Conservation (phyloP, 1,140 invertebrate genomes). For the Papilio aristodemus region DNA sequence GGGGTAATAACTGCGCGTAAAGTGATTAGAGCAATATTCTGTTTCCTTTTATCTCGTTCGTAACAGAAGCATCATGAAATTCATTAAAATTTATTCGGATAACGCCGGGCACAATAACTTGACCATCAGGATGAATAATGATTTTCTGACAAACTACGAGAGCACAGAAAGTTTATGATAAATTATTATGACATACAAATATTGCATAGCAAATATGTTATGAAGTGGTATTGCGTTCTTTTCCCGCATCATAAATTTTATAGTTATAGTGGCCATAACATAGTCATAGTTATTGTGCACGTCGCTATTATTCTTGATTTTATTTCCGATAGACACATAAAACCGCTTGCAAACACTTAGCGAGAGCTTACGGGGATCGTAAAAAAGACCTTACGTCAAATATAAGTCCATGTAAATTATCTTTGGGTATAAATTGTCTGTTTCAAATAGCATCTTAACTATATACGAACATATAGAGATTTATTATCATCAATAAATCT, state of each 20-base stretch:
- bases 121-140: too few species aligned
- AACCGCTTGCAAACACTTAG: conserved; percentile 19
- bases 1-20: background rate
- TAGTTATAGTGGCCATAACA: conserved; percentile 15
- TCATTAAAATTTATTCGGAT: too few species aligned
- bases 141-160: too few species aligned
- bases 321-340: conserved; percentile 12
- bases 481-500: background rate
- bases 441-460: background rate
- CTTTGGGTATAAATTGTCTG: background rate
- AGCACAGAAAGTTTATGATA: background rate
- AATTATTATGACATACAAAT: background rate
- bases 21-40: background rate
- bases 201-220: conserved; percentile 15
- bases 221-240: background rate
- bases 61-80: too few species aligned
- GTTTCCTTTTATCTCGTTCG: background rate
- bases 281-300: conserved; percentile 16
- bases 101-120: too few species aligned
- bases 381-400: background rate
- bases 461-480: background rate
- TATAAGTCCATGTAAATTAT: conserved; percentile 17
- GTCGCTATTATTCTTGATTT: conserved; percentile 19
- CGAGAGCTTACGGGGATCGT: conserved; percentile 6
- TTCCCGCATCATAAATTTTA: conserved; percentile 15